phyloP scores from a whole-genome alignment of 2,888 invertebrate species.

The Cotesia congregata region DNA sequence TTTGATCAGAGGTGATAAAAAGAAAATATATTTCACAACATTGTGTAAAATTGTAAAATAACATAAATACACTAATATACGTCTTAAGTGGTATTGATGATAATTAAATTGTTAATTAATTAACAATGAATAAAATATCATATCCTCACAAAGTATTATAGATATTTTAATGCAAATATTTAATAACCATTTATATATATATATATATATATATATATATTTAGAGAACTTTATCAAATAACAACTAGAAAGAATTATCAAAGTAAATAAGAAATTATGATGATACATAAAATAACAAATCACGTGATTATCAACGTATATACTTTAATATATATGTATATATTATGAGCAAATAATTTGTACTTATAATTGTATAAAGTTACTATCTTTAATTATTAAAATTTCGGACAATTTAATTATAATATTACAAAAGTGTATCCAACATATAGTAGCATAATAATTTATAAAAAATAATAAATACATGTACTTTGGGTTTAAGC shows the following conservation, averaged over 20 bases:
- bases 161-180: neutral
- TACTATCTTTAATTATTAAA: no score
- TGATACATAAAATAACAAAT: neutral
- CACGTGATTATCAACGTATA: neutral
- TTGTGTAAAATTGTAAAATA: conserved; percentile 13
- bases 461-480: no score
- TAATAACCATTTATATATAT: neutral
- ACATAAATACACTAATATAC: neutral
- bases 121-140: neutral
- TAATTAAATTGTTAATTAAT: neutral
- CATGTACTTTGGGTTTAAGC: no score
- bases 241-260: neutral
- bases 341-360: neutral
- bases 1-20: neutral
- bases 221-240: neutral
- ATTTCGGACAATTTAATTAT: no score
- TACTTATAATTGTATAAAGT: no score
- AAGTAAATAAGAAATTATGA: neutral
- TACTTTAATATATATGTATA: neutral
- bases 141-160: neutral
- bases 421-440: no score
- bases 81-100: neutral
- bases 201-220: neutral
- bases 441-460: no score
- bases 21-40: conserved; percentile 23